Evolutionary conservation across 92 coral and sea anemone species (phyloP).

Genomic region (Zoanthus solanderi): DNA sequence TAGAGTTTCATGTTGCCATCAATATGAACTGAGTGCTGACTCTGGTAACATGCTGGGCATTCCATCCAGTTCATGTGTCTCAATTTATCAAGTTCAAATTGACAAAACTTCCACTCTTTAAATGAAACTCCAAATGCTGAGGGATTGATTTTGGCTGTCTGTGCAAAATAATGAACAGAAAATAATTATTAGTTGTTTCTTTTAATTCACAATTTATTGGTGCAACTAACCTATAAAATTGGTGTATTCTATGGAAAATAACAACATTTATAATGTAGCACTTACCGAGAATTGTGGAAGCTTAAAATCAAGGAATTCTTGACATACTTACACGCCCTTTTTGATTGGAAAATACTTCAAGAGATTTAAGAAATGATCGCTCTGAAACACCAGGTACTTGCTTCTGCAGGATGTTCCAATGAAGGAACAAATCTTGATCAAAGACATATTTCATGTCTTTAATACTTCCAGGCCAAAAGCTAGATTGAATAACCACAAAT

Average conservation of each 20-base stretch:
- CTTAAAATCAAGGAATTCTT: background rate
- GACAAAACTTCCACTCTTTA: constrained; percentile 70
- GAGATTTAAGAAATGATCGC: constrained; percentile 59
- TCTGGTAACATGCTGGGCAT: constrained; percentile 66
- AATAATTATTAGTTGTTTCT: background rate
- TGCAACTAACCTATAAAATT: background rate
- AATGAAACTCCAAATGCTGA: constrained; percentile 61
- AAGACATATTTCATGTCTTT: constrained; percentile 59
- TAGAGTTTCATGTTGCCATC: constrained; percentile 81
- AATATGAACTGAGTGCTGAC: constrained; percentile 75
- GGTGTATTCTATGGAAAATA: background rate
- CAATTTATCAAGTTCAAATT: constrained; percentile 64
- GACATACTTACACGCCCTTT: constrained; percentile 67
- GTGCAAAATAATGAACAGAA: background rate
- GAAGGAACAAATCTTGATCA: constrained; percentile 59
- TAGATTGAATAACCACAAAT: constrained; percentile 53
- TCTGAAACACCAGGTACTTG: constrained; percentile 71
- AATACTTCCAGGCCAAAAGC: constrained; percentile 80
- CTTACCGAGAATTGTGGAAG: background rate
- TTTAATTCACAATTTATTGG: background rate
- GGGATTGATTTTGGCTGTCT: constrained; percentile 57
- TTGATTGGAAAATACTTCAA: constrained; percentile 64
- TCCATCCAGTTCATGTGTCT: constrained; percentile 68
- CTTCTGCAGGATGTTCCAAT: constrained; percentile 71
- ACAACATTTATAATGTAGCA: background rate